Conservation (phyloP, 2,888 invertebrate species). For the Andrena dorsata region DNA sequence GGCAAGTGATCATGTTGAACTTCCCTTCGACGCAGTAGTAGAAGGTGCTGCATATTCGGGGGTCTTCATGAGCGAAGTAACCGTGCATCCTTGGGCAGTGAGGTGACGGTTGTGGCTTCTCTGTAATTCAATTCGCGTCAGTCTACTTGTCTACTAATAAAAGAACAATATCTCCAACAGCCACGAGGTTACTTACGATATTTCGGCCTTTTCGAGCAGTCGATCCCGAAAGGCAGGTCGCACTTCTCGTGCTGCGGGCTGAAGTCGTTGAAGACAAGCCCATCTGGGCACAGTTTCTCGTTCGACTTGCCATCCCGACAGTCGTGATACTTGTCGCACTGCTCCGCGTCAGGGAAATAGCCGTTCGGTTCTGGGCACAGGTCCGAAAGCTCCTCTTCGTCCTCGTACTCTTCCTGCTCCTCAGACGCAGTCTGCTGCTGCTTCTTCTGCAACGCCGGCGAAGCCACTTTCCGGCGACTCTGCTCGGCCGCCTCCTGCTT, state of each 20-base stretch:
- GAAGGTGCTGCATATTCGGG: constrained; percentile 93
- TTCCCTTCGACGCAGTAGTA: constrained; percentile 95
- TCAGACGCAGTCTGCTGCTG: constrained; percentile 55
- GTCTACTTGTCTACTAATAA: not conserved
- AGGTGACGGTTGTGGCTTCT: constrained; percentile 88
- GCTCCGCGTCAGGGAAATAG: constrained; percentile 93
- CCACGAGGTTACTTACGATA: constrained; percentile 89
- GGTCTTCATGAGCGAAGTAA: constrained; percentile 94
- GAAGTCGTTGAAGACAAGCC: constrained; percentile 95
- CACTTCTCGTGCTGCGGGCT: constrained; percentile 93
- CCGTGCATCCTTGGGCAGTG: constrained; percentile 94
- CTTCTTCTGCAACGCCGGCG: constrained; percentile 64
- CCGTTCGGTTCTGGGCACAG: constrained; percentile 93
- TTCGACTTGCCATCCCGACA: constrained; percentile 91
- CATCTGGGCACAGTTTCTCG: constrained; percentile 94
- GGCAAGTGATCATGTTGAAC: constrained; percentile 96
- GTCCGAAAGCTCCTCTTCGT: constrained; percentile 88
- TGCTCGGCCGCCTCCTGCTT: constrained; percentile 83
- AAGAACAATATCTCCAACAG: not conserved
- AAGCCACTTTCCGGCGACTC: constrained; percentile 77
- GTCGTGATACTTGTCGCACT: constrained; percentile 95
- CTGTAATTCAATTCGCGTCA: constrained; percentile 56
- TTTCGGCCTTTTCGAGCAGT: constrained; percentile 92
- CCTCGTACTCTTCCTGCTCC: constrained; percentile 80
- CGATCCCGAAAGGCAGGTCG: constrained; percentile 94